Percentiles rank a stretch among this genome's conserved stretches.
Evolutionary conservation across 2,113 vertebrate genomes (phyloP).

Genomic region (Haemorhous mexicanus): DNA sequence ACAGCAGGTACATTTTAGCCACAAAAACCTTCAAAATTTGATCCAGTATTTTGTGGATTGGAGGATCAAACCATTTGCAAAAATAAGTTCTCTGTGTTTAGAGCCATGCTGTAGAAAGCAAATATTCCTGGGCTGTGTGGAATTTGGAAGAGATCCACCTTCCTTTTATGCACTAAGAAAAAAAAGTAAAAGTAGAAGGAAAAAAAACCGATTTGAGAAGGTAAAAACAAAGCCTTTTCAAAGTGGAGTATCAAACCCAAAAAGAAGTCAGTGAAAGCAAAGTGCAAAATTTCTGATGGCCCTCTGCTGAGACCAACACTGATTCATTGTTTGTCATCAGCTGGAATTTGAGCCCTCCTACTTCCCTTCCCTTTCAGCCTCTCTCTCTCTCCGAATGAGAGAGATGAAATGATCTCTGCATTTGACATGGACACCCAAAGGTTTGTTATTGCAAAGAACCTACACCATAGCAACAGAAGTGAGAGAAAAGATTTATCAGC

Average conservation of each 20-base stretch:
- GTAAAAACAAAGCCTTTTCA: neutral
- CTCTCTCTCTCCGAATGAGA: neutral
- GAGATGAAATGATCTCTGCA: neutral
- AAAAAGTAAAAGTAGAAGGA: neutral
- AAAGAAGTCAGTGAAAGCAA: neutral
- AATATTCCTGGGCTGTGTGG: slow-evolving; percentile 49
- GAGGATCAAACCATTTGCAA: slow-evolving; percentile 44
- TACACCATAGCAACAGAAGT: slow-evolving; percentile 44
- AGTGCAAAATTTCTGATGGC: slow-evolving; percentile 18
- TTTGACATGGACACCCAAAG: slow-evolving; percentile 48
- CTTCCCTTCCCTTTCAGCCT: slow-evolving; percentile 46
- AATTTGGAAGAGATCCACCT: slow-evolving; percentile 67
- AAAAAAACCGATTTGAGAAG: neutral
- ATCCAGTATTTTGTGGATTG: neutral
- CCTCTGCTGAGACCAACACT: slow-evolving; percentile 43
- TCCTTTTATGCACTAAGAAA: slow-evolving; percentile 48
- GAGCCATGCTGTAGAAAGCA: slow-evolving; percentile 27
- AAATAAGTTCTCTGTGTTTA: slow-evolving; percentile 45
- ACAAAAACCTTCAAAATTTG: neutral
- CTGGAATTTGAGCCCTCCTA: slow-evolving; percentile 44
- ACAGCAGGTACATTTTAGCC: neutral
- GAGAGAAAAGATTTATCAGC: slow-evolving; percentile 28
- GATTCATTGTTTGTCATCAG: slow-evolving; percentile 49
- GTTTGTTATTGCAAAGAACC: slow-evolving; percentile 36
- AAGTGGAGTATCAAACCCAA: neutral